Evolutionary conservation across 2,888 invertebrate species (phyloP).

Genomic region (Drosophila parthenogenetica): DNA sequence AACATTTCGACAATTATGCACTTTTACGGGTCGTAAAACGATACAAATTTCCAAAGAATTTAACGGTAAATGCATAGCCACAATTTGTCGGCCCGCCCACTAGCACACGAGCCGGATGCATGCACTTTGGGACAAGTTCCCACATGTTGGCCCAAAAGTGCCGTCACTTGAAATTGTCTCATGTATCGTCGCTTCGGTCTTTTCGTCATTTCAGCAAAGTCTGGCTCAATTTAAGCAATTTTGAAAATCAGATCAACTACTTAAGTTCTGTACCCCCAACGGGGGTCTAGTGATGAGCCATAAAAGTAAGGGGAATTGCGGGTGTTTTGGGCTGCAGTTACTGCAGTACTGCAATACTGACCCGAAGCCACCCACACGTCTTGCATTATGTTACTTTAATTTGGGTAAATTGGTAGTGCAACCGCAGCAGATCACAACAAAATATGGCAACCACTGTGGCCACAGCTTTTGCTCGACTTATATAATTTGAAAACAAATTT

Average conservation of each 20-base stretch:
- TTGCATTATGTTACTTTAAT: slow-evolving; percentile 76
- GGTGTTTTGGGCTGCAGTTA: not conserved
- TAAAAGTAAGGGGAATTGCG: not conserved
- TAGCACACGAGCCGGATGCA: slow-evolving; percentile 23
- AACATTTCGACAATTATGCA: slow-evolving; percentile 54
- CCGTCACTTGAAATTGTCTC: slow-evolving; percentile 54
- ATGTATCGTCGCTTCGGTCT: slow-evolving; percentile 30
- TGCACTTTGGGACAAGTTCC: slow-evolving; percentile 42
- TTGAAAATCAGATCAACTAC: slow-evolving; percentile 55
- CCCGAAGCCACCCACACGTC: slow-evolving; percentile 74
- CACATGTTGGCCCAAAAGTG: slow-evolving; percentile 33
- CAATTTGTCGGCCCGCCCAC: slow-evolving; percentile 50
- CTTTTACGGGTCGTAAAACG: slow-evolving; percentile 23
- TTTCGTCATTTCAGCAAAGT: slow-evolving; percentile 31
- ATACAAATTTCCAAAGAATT: slow-evolving; percentile 18
- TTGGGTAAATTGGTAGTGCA: slow-evolving; percentile 69
- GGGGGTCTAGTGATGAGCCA: not conserved
- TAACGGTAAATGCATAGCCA: slow-evolving; percentile 20
- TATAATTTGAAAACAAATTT: slow-evolving; percentile 79
- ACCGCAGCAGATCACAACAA: slow-evolving; percentile 1
- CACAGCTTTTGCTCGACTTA: slow-evolving; percentile 74
- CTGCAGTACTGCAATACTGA: slow-evolving; percentile 30
- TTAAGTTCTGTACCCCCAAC: not conserved
- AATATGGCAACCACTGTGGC: slow-evolving; percentile 9
- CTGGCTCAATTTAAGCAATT: slow-evolving; percentile 61